Evolutionary conservation across 2,888 invertebrate species (phyloP).

Genomic region (Cheilosia vernalis): DNA sequence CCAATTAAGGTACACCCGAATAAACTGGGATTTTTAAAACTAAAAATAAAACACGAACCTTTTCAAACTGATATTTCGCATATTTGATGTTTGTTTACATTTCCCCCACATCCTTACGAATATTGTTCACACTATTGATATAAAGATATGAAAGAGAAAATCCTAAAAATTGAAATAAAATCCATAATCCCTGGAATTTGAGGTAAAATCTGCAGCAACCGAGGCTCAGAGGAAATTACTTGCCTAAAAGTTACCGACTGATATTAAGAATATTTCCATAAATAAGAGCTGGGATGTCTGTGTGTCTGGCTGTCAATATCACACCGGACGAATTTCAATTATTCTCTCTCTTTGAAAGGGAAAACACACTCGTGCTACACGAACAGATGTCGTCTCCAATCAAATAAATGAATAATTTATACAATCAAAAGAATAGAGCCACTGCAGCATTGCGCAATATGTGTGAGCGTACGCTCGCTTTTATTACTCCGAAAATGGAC

Average conservation of each 20-base stretch:
- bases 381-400: slow-evolving; percentile 32
- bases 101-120: no score
- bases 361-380: slow-evolving; percentile 38
- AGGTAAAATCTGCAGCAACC: no score
- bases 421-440: neutral
- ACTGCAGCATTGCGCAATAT: slow-evolving; percentile 40
- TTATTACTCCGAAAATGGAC: slow-evolving; percentile 48
- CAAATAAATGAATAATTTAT: slow-evolving; percentile 44
- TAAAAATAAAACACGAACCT: no score
- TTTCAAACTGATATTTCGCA: no score
- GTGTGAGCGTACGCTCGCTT: slow-evolving; percentile 7
- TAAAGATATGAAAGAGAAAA: no score
- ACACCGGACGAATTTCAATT: slow-evolving; percentile 55
- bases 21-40: no score
- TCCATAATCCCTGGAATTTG: no score
- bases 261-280: slow-evolving; percentile 23
- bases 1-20: no score
- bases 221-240: slow-evolving; percentile 16
- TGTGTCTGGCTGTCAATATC: slow-evolving; percentile 28
- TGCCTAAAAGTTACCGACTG: neutral
- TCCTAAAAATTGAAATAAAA: no score
- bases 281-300: neutral
- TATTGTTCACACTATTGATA: no score
- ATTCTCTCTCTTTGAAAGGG: slow-evolving; percentile 47
- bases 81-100: no score